phyloP scores from a whole-genome alignment of 2,888 invertebrate species.

The Megaustenia siamemsis region DNA sequence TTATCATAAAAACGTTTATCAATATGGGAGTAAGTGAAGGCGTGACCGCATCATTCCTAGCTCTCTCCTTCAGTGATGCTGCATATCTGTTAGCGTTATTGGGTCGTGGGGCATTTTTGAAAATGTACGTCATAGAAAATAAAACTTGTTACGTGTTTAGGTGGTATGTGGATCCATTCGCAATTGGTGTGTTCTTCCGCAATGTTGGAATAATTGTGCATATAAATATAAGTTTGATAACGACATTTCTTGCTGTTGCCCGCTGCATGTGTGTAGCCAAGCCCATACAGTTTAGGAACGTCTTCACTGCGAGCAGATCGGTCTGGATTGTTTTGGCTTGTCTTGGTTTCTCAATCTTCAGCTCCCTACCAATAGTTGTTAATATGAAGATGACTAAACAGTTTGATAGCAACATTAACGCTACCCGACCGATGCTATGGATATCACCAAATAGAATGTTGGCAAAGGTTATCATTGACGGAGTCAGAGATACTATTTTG shows the following conservation, averaged over 20 bases:
- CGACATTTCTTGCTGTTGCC: not conserved
- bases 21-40: not conserved
- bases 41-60: not conserved
- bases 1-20: conserved; percentile 5
- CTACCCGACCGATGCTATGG: not conserved
- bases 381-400: not conserved
- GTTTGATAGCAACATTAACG: not conserved
- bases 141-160: not conserved
- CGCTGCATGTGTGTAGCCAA: conserved; percentile 14
- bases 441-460: not conserved
- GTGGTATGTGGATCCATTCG: not conserved
- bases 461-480: not conserved
- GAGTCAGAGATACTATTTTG: not conserved
- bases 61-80: not conserved
- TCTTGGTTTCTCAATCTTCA: not conserved
- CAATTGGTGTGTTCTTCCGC: not conserved
- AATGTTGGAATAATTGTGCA: not conserved
- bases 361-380: not conserved
- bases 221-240: not conserved
- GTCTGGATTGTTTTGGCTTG: not conserved
- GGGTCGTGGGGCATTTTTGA: not conserved
- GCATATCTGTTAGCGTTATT: not conserved
- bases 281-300: not conserved
- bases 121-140: not conserved
- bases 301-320: not conserved